Conservation (phyloP, 1,140 invertebrate genomes). For the Drosophila kohkoa region DNA sequence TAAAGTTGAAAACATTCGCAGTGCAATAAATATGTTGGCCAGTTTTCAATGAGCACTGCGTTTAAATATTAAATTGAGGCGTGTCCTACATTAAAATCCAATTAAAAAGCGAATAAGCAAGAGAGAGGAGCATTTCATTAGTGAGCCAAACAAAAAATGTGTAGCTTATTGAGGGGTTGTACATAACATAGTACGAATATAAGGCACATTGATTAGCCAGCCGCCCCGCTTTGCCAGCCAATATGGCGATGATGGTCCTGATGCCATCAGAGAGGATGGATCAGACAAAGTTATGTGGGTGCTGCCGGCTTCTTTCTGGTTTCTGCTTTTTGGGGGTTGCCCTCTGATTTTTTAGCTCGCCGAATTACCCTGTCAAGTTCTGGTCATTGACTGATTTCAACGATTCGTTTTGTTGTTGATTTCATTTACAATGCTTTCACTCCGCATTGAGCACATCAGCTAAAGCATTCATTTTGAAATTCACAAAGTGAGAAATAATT, state of each 20-base stretch:
- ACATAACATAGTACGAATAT: not conserved
- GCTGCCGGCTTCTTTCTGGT: not conserved
- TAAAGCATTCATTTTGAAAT: not conserved
- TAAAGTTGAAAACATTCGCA: not conserved
- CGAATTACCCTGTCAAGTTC: slow-evolving; percentile 38
- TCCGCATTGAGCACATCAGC: not conserved
- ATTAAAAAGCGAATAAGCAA: slow-evolving; percentile 24
- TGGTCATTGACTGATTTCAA: slow-evolving; percentile 44
- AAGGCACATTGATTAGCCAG: slow-evolving; percentile 46
- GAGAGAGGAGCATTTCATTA: not conserved
- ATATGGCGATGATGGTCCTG: slow-evolving; percentile 22
- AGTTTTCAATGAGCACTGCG: too few species aligned
- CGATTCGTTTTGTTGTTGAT: slow-evolving; percentile 29
- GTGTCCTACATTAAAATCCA: slow-evolving; percentile 29
- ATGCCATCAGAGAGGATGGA: slow-evolving; percentile 10
- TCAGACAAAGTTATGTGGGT: slow-evolving; percentile 6
- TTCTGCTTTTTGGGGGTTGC: slow-evolving; percentile 22
- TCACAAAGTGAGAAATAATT: not conserved
- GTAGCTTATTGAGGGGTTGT: not conserved
- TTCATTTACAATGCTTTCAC: not conserved
- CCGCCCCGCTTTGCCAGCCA: slow-evolving; percentile 17
- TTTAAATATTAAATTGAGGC: not conserved
- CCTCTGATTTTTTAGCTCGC: slow-evolving; percentile 22
- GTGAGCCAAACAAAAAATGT: not conserved
- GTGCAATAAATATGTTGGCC: not conserved